Evolutionary conservation across 2,797 vertebrate genomes (phyloP), one percentile per base, ranked within the genome.

Genomic region (Xenentodon cancila): DNA sequence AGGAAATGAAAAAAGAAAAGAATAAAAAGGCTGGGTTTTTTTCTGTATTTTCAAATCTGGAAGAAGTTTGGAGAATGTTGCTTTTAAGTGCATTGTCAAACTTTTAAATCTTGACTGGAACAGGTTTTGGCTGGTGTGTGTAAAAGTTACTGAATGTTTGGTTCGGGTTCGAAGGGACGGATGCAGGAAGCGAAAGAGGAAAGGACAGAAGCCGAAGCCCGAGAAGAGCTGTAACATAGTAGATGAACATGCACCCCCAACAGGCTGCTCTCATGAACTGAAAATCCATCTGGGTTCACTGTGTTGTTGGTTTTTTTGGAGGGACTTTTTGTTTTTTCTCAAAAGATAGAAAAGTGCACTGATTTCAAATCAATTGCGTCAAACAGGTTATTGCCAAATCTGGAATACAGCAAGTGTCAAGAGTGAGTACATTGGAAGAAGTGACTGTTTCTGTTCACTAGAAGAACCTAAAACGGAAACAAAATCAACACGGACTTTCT

Each of bases 201-300:
- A 61, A 44, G 47, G 22, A 71, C 19, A 66, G 52, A 61, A 18
- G 68, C 21, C 1, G 50, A 77, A 22, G 72, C 63, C 67, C 17
- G 30, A 79, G 71, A 73, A 59, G 71, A 79, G 71, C 56, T 75
- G 64, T 80, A 88, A 61, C 64, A 76, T 78, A 67, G 68, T 40
- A 69, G 63, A 73, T 56, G 52, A 67, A 78, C 40, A 34, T 56
- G 57, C 54, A 64, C 69, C 68, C 75, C 77, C 70, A 79, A 75
- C 75, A 77, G 80, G 69, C 75, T 73, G 77, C 65, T 76, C 79
- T 82, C 73, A 82, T 75, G 80, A 77, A 91, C 79, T 85, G 75
- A 62, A 61, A 77, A 83, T 76, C 70, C 69, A 75, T 88, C 86
- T 67, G 77, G 79, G 73, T 88, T 89, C 81, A 88, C 86, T 89